Percentiles rank a stretch among this genome's conserved stretches.
Evolutionary conservation across 2,888 invertebrate genomes (phyloP).

Genomic region (Pimpla rufipes): DNA sequence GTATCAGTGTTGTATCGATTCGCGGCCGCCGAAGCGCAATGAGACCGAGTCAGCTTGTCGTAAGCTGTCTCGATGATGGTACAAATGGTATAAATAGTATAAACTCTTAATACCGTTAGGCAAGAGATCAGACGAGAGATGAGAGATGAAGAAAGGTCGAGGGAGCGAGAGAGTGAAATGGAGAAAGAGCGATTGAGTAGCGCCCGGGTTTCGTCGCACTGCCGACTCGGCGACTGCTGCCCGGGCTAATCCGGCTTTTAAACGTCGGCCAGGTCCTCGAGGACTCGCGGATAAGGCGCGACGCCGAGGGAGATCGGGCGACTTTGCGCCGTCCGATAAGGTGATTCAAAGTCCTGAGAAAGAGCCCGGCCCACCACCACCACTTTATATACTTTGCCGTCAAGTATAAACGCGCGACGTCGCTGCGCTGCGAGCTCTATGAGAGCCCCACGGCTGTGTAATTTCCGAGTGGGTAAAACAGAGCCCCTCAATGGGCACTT

Average conservation of each 20-base stretch:
- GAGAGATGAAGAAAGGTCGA: constrained; percentile 58
- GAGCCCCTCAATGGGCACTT: constrained; percentile 64
- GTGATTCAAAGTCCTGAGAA: constrained; percentile 46
- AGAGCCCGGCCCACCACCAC: constrained; percentile 29
- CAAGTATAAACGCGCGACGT: not conserved
- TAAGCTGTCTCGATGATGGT: not conserved
- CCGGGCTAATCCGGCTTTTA: constrained; percentile 61
- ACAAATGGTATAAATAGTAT: not conserved
- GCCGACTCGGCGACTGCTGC: constrained; percentile 46
- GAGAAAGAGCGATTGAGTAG: constrained; percentile 31
- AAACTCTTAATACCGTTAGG: constrained; percentile 1
- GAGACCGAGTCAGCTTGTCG: not conserved
- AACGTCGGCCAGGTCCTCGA: constrained; percentile 49
- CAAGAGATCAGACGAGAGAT: constrained; percentile 29
- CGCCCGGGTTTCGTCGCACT: constrained; percentile 65
- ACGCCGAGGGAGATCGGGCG: constrained; percentile 44
- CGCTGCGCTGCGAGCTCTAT: not conserved
- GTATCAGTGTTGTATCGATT: constrained; percentile 61
- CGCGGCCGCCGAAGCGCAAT: constrained; percentile 49
- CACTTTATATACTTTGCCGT: constrained; percentile 17
- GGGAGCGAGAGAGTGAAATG: not conserved
- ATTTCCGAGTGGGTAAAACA: constrained; percentile 35
- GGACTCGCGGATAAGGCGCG: constrained; percentile 59
- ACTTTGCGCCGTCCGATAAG: constrained; percentile 53
- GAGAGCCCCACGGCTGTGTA: not conserved